Evolutionary conservation across 2,113 vertebrate species (phyloP), one percentile per base, ranked within the genome.

Genomic region (Podarcis cretensis): DNA sequence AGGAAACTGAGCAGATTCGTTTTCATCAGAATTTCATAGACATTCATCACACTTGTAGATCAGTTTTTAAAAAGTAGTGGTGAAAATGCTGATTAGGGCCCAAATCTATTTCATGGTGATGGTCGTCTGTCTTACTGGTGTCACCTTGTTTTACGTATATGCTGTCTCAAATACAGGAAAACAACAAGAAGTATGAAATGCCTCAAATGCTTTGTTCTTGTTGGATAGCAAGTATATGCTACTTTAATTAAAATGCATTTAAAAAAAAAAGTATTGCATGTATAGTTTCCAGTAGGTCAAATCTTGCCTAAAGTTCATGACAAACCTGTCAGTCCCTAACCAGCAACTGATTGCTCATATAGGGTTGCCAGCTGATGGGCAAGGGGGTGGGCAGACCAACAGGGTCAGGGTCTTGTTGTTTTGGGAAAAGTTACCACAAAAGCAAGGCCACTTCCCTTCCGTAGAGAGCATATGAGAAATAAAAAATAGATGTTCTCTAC

Each of bases 21-120:
- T 96, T 90, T 94, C 75, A 91, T 96, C 91, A 93, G 91, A 95
- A 91, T 93, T 96, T 85, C 90, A 89, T 92, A 95, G 86, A 73
- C 1, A 94, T 97, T 96, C 95, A 94, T 96, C 91, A 92, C 32
- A 87, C 87, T 86, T 84, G 94, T 85, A 92, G 77, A 90, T 93
- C 91, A 91, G 83, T 90, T 93, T 95, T 88, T 92, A 75, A 32
- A 88, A 63, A 20, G 84, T 35, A 92, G 81, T 68, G 74, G 27
- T 69, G 30, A 94, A 81, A 59, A 91, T 94, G 81, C 87, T 94
- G 90, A 40, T 89, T 92, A 92, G 85, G 63, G 57, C 78, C 78
- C 85, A 75, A 84, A 57, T 82, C 37, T 91, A 84, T 94, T 94
- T 94, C 37, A 88, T 80, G 83, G 13, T 87, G 68, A 76, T 84